These are phyloP conservation scores for Oscheius onirici DNA, from an alignment of 2,888 invertebrate genomes.

Conservation along the genomic window DNA sequence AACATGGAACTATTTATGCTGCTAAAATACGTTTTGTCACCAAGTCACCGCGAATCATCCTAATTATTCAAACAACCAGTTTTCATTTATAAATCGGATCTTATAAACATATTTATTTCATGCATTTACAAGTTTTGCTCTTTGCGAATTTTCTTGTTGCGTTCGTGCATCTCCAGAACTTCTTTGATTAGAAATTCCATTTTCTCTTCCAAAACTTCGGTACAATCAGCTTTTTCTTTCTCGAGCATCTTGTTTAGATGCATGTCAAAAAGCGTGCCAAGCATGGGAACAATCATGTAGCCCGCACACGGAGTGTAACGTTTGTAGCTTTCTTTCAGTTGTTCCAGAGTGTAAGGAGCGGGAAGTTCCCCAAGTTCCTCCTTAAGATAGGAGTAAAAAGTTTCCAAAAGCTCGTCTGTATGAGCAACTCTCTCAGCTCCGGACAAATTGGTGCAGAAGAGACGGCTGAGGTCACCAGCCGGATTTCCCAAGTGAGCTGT, in stretches of 20 bases:
- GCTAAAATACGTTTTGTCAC: too few species aligned
- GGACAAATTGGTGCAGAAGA: constrained; percentile 17
- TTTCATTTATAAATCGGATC: background rate
- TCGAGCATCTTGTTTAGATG: constrained; percentile 9
- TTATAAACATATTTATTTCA: background rate
- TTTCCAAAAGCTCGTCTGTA: constrained; percentile 25
- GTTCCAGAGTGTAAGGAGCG: constrained; percentile 30
- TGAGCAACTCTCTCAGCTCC: constrained; percentile 15
- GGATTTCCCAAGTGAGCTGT: constrained; percentile 27
- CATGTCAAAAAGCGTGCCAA: constrained; percentile 27
- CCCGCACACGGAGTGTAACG: constrained; percentile 21
- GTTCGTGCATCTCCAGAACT: constrained; percentile 15
- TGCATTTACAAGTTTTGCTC: background rate
- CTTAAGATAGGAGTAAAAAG: constrained; percentile 22
- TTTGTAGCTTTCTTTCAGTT: constrained; percentile 29
- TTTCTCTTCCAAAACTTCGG: constrained; percentile 21
- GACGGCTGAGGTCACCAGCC: constrained; percentile 27
- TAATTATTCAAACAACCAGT: too few species aligned
- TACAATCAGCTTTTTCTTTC: background rate
- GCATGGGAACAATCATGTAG: constrained; percentile 31
- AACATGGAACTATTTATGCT: too few species aligned
- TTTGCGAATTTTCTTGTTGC: constrained; percentile 25
- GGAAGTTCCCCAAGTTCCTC: constrained; percentile 20
- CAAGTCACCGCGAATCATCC: too few species aligned
- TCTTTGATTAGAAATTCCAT: constrained; percentile 20